Conservation (phyloP, 2,113 vertebrate genomes). For the Microtus pennsylvanicus region DNA sequence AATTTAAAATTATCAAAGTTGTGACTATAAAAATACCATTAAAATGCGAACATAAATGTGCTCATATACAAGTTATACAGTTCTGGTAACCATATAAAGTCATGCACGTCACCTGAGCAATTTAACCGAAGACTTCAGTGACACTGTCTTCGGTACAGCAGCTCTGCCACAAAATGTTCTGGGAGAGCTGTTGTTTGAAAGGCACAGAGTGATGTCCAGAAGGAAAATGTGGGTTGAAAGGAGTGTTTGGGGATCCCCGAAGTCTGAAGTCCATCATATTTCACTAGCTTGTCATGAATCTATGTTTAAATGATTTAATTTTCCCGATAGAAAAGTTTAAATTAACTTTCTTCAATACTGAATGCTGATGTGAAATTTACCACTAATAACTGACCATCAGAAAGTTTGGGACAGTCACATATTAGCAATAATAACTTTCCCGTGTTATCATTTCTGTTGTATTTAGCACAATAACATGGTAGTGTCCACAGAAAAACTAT, state of each 20-base stretch:
- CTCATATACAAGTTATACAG: conserved; percentile 2
- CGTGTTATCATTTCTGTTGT: conserved; percentile 35
- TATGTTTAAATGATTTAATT: conserved; percentile 36
- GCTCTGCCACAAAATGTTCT: neutral
- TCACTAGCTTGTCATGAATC: conserved; percentile 35
- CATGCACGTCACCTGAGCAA: neutral
- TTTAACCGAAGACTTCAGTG: conserved; percentile 3
- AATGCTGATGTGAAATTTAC: conserved; percentile 49
- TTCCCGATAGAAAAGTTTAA: conserved; percentile 42
- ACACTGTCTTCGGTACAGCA: conserved; percentile 27
- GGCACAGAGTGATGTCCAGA: neutral
- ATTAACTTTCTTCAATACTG: conserved; percentile 34
- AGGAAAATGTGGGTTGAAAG: conserved; percentile 18
- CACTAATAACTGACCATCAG: neutral
- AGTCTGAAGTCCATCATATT: conserved; percentile 20
- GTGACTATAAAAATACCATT: conserved; percentile 14
- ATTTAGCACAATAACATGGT: neutral
- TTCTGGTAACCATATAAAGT: conserved; percentile 32
- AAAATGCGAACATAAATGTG: conserved; percentile 43
- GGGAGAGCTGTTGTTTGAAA: conserved; percentile 21
- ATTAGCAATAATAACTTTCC: neutral
- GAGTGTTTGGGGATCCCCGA: neutral
- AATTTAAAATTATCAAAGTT: conserved; percentile 22
- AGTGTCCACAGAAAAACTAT: conserved; percentile 34
- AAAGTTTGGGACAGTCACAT: neutral